phyloP scores from a whole-genome alignment of 2,113 vertebrate species.

The Pipra filicauda region DNA sequence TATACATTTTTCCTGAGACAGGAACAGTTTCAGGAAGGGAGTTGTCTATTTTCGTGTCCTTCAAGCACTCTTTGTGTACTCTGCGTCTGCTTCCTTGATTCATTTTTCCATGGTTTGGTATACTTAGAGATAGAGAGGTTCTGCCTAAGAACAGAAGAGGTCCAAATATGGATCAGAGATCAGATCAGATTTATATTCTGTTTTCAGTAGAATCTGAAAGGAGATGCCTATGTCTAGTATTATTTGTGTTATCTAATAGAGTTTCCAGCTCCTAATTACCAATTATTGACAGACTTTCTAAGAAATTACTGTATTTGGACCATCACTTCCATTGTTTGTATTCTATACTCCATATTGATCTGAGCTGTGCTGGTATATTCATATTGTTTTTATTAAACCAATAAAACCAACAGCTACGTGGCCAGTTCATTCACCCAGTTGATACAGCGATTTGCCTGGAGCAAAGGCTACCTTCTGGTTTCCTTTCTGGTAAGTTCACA shows the following conservation, averaged over 20 bases:
- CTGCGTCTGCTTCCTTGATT: neutral
- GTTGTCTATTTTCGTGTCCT: neutral
- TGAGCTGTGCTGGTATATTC: neutral
- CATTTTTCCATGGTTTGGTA: neutral
- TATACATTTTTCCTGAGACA: neutral
- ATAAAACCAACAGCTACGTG: neutral
- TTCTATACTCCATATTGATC: neutral
- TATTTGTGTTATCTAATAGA: neutral
- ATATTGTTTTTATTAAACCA: neutral
- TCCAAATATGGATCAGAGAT: neutral
- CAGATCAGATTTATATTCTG: neutral
- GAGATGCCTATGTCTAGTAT: neutral
- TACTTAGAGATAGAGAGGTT: neutral
- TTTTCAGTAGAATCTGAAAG: neutral
- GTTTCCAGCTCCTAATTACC: neutral
- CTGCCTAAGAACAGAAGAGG: neutral
- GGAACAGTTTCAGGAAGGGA: neutral
- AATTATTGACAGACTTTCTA: neutral
- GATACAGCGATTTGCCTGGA: neutral
- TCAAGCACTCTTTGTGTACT: neutral
- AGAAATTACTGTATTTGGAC: neutral
- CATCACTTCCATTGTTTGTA: neutral
- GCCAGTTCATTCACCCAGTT: neutral
- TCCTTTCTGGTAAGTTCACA: neutral
- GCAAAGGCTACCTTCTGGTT: neutral